Percentiles rank a stretch among this genome's conserved stretches.
phyloP scores from a whole-genome alignment of 1,140 invertebrate species.

The Ditylenchus dipsaci region DNA sequence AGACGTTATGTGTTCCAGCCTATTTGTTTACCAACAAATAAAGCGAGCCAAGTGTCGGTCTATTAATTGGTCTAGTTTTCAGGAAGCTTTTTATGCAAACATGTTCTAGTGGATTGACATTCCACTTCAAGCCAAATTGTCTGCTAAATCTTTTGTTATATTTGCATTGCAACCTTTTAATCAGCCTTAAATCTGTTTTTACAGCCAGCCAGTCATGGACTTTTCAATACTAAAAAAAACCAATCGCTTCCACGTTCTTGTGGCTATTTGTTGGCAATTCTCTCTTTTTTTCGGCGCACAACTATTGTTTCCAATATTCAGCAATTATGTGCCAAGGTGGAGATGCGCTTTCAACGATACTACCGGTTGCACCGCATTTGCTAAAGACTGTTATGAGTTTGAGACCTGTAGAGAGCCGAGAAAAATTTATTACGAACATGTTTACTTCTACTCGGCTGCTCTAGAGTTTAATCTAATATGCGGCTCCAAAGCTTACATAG shows the following conservation, averaged over 20 bases:
- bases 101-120: too few species aligned
- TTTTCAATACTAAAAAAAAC: too few species aligned
- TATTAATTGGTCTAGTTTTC: too few species aligned
- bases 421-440: constrained; percentile 40
- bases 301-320: constrained; percentile 55
- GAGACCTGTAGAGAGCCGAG: constrained; percentile 10
- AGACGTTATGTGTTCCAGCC: too few species aligned
- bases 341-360: constrained; percentile 19
- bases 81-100: too few species aligned
- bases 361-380: neutral
- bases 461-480: constrained; percentile 51
- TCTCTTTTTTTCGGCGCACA: constrained; percentile 53
- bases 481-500: constrained; percentile 38
- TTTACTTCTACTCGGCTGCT: constrained; percentile 46
- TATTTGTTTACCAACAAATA: too few species aligned
- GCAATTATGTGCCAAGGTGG: constrained; percentile 54
- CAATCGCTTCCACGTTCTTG: constrained; percentile 52
- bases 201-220: too few species aligned
- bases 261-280: constrained; percentile 55
- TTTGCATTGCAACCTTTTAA: too few species aligned
- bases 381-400: neutral
- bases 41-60: too few species aligned
- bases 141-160: too few species aligned
- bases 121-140: too few species aligned
- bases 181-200: too few species aligned